A percentile compares a stretch with the other conserved stretches of the same genome.
Conservation (phyloP, 2,113 vertebrate genomes). For the Synodontis membranacea region DNA sequence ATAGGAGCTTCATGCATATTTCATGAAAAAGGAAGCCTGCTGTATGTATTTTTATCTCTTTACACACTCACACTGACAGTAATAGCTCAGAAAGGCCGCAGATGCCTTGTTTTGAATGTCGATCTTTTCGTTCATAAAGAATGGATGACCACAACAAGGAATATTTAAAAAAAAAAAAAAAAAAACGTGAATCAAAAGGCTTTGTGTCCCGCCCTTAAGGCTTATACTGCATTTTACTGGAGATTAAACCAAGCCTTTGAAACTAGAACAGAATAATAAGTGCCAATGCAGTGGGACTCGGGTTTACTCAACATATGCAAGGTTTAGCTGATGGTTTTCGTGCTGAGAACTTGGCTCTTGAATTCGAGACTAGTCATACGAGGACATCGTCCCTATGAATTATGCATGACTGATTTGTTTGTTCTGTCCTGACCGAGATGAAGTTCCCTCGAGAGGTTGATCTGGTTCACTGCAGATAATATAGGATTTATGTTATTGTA, state of each 20-base stretch:
- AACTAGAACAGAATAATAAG: constrained; percentile 34
- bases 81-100: constrained; percentile 27
- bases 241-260: constrained; percentile 28
- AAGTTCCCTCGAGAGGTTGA: neutral
- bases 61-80: constrained; percentile 28
- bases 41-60: constrained; percentile 25
- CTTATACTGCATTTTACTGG: constrained; percentile 27
- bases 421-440: neutral
- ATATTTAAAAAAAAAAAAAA: no score
- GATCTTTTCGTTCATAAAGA: constrained; percentile 26
- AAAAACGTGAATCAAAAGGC: constrained; percentile 7
- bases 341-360: neutral
- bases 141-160: constrained; percentile 32
- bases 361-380: constrained; percentile 23
- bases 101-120: constrained; percentile 17
- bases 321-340: constrained; percentile 2
- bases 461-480: neutral
- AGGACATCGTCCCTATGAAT: constrained; percentile 12
- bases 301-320: constrained; percentile 21
- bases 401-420: neutral
- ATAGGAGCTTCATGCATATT: constrained; percentile 24
- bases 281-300: constrained; percentile 1
- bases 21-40: constrained; percentile 30
- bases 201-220: constrained; percentile 22
- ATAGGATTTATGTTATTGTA: neutral